phyloP scores from a whole-genome alignment of 2,113 vertebrate genomes.

The Gambusia holbrooki region DNA sequence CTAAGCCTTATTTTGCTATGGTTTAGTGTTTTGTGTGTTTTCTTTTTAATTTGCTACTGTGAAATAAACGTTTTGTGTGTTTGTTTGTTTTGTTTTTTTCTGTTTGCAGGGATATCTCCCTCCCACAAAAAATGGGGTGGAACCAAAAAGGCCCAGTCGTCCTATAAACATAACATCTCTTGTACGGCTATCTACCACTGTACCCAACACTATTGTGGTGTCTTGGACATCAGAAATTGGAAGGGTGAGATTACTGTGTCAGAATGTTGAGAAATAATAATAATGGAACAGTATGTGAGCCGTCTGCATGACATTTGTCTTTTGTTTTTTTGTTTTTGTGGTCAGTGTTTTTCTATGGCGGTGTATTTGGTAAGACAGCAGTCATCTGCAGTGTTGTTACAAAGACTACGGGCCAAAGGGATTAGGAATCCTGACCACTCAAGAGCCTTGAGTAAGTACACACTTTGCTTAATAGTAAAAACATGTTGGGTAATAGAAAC shows the following conservation, averaged over 20 bases:
- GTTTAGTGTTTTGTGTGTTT: not conserved
- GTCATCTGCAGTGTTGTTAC: slow-evolving; percentile 93
- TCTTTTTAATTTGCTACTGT: not conserved
- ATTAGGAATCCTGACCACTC: slow-evolving; percentile 99
- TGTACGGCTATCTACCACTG: slow-evolving; percentile 94
- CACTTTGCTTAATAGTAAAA: not conserved
- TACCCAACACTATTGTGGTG: slow-evolving; percentile 97
- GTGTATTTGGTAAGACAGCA: slow-evolving; percentile 98
- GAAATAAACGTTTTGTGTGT: not conserved
- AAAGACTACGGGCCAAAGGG: slow-evolving; percentile 96
- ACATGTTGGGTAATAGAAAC: not conserved
- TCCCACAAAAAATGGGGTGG: slow-evolving; percentile 99
- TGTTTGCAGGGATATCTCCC: slow-evolving; percentile 93
- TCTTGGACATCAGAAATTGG: slow-evolving; percentile 99
- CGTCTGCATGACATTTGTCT: not conserved
- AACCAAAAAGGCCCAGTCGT: slow-evolving; percentile 99
- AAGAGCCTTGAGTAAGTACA: slow-evolving; percentile 92
- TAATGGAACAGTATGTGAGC: not conserved
- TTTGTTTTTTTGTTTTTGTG: slow-evolving; percentile 18
- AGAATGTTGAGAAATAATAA: not conserved
- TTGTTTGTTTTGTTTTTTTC: not conserved
- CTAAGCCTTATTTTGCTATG: slow-evolving; percentile 60
- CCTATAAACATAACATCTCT: slow-evolving; percentile 99
- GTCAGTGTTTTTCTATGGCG: slow-evolving; percentile 97
- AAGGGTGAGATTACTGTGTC: slow-evolving; percentile 82